A percentile compares a stretch with the other conserved stretches of the same genome.
These are phyloP conservation scores for Oophaga pumilio DNA, from an alignment of 2,113 vertebrate genomes.

Conservation along the genomic window DNA sequence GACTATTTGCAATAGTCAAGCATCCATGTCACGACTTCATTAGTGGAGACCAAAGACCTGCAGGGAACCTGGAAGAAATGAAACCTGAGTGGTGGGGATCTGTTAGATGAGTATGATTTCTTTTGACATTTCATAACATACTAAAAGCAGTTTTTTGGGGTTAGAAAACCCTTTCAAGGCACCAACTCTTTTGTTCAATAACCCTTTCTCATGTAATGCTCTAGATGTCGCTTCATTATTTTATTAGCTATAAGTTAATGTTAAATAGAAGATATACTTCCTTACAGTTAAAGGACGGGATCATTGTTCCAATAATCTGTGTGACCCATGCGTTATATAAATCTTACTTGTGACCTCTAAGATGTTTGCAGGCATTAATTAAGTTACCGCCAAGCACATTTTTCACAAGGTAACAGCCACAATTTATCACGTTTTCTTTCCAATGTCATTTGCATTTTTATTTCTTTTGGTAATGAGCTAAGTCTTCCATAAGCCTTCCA, in stretches of 20 bases:
- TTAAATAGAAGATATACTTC: not conserved
- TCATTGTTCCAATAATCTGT: not conserved
- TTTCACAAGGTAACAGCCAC: not conserved
- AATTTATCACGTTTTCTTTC: not conserved
- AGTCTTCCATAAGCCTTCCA: not conserved
- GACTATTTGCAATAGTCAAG: too few relatives aligned
- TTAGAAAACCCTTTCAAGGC: not conserved
- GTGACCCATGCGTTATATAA: not conserved
- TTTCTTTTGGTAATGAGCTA: not conserved
- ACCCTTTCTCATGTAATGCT: not conserved
- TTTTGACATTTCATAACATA: too few relatives aligned
- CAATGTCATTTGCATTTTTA: not conserved
- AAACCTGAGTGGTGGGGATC: too few relatives aligned
- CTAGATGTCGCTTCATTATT: not conserved
- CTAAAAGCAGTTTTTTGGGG: too few relatives aligned
- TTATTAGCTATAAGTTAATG: not conserved
- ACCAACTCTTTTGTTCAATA: not conserved
- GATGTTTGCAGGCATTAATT: not conserved
- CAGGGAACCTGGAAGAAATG: too few relatives aligned
- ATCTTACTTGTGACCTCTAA: not conserved
- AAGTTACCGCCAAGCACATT: not conserved
- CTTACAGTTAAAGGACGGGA: not conserved
- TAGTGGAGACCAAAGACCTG: too few relatives aligned
- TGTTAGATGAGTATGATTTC: too few relatives aligned
- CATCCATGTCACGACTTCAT: too few relatives aligned